phyloP scores from a whole-genome alignment of 2,113 vertebrate species.

The Odocoileus hemionus region DNA sequence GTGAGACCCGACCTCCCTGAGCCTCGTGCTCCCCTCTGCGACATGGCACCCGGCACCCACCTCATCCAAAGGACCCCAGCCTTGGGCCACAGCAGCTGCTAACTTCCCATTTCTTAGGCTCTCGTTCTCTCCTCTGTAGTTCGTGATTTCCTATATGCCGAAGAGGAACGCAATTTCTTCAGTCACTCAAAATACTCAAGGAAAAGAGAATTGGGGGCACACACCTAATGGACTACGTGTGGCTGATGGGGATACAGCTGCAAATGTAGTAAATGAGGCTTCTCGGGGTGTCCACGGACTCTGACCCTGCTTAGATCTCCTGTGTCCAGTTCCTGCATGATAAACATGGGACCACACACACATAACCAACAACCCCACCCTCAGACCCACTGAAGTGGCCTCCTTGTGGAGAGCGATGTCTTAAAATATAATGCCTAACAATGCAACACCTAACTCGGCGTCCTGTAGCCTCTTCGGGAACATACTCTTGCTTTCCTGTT shows the following conservation, averaged over 20 bases:
- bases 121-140: neutral
- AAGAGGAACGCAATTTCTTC: neutral
- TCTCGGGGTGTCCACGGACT: neutral
- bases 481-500: neutral
- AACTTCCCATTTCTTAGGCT: accelerated
- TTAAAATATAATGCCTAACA: neutral
- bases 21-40: accelerated
- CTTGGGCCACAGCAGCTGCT: accelerated
- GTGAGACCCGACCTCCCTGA: accelerated
- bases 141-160: neutral
- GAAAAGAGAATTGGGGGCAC: neutral
- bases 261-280: neutral
- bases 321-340: neutral
- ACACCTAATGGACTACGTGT: accelerated
- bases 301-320: neutral
- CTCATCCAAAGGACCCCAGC: no score
- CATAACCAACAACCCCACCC: neutral
- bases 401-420: neutral
- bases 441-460: accelerated
- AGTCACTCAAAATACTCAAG: neutral
- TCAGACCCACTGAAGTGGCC: neutral
- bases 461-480: accelerated
- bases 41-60: neutral
- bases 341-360: accelerated
- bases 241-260: neutral